Base-by-base conservation (phyloP, 2,888 invertebrate genomes). In the Protonemura montana region DNA sequence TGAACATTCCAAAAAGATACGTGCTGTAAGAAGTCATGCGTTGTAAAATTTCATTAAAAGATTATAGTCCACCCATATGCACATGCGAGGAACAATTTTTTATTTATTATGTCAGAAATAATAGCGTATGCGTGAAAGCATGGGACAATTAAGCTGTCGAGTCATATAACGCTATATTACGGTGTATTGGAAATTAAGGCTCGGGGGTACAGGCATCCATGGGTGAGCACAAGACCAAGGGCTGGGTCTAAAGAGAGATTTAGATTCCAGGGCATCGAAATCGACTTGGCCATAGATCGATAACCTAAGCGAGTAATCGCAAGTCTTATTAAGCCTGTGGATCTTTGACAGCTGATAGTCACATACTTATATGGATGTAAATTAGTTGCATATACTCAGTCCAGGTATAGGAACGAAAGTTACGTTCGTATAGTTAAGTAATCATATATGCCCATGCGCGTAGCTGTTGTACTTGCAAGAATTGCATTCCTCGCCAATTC, bases 401-500 rank as follows among this genome's bases (percentile, higher is more conserved):
- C 1, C 59, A 59, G 59, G 59, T 59, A 59, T n/a, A 59, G 59
- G 59, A 59, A 59, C 59, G 59, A 59, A 59, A 59, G 59, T 59
- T 59, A 59, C 21, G 13, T 21, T 21, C 13, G 16, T 35, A 35
- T 6, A 6, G 35, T 35, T 35, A 35, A 35, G 6, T 59, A 21
- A 59, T 10, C 59, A 59, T 16, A 10, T 21, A 59, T 59, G 59
- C 59, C 59, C 59, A 59, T 59, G 21, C 59, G 59, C 21, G 59
- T 59, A 35, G 35, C 59, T 21, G 59, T 59, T 59, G 59, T 59
- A 59, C 59, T 59, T 21, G 59, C 59, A 13, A 27, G 28, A 78
- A 78, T 10, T 78, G 27, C 78, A 78, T 28, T 78, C 29, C 78
- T 3, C 13, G 29, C 78, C n/a, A 78, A 78, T 25, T 78, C 78